Evolutionary conservation across 2,113 vertebrate genomes (phyloP), one percentile per base, ranked within the genome.

Genomic region (Camarhynchus parvulus): DNA sequence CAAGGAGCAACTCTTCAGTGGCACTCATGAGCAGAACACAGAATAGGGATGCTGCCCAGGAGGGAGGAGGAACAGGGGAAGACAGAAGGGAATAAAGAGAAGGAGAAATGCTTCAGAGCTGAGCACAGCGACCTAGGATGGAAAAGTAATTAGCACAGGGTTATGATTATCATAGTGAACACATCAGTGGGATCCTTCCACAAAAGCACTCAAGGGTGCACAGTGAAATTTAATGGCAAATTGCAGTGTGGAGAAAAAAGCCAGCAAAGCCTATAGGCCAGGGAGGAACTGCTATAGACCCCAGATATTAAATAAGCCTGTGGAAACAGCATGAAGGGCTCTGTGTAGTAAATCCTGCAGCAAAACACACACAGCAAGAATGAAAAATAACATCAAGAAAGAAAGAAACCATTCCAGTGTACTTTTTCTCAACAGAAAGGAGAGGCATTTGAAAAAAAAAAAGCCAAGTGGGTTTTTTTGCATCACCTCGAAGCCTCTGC

Each of bases 91-190:
- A 66, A 80, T 23, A 76, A 82, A 89, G 80, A 50, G 25, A 55
- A 89, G 68, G 61, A 68, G n/a, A 87, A 89, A 47, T 30, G 31
- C 58, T 87, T 75, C 20, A 59, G 39, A 64, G 50, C 41, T 0
- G 0, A 73, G 74, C 64, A 83, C n/a, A 39, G 56, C 47, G 68
- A 79, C 74, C 23, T 24, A 0, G 12, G 37, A 81, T 72, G 73
- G 44, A 55, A 75, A 55, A 72, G 58, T 31, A 87, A 94, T 92
- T 94, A 95, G 89, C 73, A 89, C 46, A 67, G 50, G 42, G 86
- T 62, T 93, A 50, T 80, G 75, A 83, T 95, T 83, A 82, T 58
- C 83, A 42, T 0, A 81, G 75, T 4, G 37, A 83, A 44, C 55
- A 83, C 50, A 63, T 70, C 79, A 35, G 72, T 24, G 27, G 39